Base-by-base conservation (phyloP, 2,888 invertebrate species). In the Eupeodes luniger region DNA sequence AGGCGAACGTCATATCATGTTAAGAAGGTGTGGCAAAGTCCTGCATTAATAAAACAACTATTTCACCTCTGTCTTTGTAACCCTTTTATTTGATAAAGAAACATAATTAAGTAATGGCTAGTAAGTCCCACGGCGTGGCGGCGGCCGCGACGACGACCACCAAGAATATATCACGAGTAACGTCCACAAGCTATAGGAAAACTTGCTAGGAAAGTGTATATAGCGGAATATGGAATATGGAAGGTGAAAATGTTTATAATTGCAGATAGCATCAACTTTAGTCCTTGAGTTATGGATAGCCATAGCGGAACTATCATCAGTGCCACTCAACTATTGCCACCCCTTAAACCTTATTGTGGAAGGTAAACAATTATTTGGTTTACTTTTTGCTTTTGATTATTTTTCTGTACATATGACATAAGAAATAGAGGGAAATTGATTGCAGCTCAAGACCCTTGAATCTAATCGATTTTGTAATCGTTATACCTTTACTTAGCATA, bases 91-190 rank as follows among this genome's bases (percentile, higher is more conserved):
- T 88, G 88, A 78, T 85, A 88, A 85, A 62, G 81, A 78, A 88
- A 88, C 81, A 88, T 88, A 88, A 88, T 88, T 88, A 88, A 88
- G 88, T 88, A 88, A 88, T 88, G 88, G 85, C 88, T 66, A 61
- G 44, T 64, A 74, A 77, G 80, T 77, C 88, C 85, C 80, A 62
- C 14, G 27, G 27, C 3, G n/a, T n/a, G 27, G 27, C 27, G 27
- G 27, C 2, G 27, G 27, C 27, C 27, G 27, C 27, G 81, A 70
- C 55, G 53, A 69, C 27, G 11, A 14, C 14, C n/a, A 36, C n/a
- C 51, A 34, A 51, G 11, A 14, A 11, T 14, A 3, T 27, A 27
- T 27, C 27, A 5, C 16, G 11, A 19, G 62, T 19, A 16, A 12
- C 53, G 51, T 66, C 66, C 66, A 11, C 10, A 9, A 84, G 85